Percentiles rank a stretch among this genome's conserved stretches.
These are phyloP conservation scores for Pelodytes ibericus DNA, from an alignment of 2,797 vertebrate genomes.

Conservation along the genomic window DNA sequence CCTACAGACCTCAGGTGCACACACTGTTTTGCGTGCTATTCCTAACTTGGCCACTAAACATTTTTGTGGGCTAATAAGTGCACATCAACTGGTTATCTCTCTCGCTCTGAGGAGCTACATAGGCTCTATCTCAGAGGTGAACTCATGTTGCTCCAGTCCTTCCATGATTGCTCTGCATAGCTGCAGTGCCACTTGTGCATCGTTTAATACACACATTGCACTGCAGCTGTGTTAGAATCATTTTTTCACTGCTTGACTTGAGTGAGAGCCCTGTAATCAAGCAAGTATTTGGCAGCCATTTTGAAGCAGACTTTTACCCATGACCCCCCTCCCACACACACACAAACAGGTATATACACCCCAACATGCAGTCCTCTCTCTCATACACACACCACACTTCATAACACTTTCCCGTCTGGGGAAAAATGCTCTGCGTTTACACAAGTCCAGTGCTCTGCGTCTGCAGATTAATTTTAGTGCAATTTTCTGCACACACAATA, in stretches of 20 bases:
- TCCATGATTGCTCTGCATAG: background rate
- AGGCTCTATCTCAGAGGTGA: too few relatives aligned
- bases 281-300: background rate
- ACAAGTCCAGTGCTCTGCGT: conserved; percentile 1
- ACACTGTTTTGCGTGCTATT: too few relatives aligned
- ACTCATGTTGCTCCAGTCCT: too few relatives aligned
- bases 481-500: conserved; percentile 42
- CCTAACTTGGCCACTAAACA: too few relatives aligned
- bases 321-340: too few relatives aligned
- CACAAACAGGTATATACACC: too few relatives aligned
- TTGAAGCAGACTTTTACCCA: background rate
- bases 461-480: conserved; percentile 32
- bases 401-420: conserved; percentile 17
- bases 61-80: too few relatives aligned
- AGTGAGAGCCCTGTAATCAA: background rate
- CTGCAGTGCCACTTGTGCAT: background rate
- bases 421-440: background rate
- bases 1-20: background rate
- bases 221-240: background rate
- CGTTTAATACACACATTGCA: background rate
- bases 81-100: too few relatives aligned
- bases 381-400: conserved; percentile 1
- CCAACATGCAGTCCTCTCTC: background rate
- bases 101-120: too few relatives aligned
- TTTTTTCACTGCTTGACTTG: background rate